Conservation (phyloP, 2,797 vertebrate species). For the Thaleichthys pacificus region DNA sequence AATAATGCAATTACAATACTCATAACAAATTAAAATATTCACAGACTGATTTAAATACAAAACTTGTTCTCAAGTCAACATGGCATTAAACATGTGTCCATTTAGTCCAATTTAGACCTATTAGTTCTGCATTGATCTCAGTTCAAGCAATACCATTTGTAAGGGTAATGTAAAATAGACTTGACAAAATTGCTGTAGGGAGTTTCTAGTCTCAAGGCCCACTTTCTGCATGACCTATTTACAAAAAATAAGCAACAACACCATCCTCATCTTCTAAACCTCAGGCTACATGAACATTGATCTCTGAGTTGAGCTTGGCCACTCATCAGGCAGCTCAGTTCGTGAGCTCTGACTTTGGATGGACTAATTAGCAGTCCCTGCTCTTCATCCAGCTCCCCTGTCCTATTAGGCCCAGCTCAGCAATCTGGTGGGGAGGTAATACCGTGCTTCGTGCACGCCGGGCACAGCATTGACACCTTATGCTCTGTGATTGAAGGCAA, state of each 20-base stretch:
- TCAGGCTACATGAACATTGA: conserved; percentile 27
- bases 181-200: not conserved
- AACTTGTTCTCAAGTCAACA: not conserved
- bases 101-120: not conserved
- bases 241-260: conserved; percentile 1
- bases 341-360: conserved; percentile 66
- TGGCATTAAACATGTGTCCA: not conserved
- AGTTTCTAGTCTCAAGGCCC: not conserved
- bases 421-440: conserved; percentile 76
- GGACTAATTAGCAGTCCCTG: conserved; percentile 70
- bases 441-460: conserved; percentile 70
- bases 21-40: not conserved
- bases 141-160: not conserved
- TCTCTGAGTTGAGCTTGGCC: conserved; percentile 50
- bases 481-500: conserved; percentile 81
- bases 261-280: conserved; percentile 3
- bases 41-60: not conserved
- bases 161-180: not conserved
- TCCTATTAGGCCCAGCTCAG: conserved; percentile 71
- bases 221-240: conserved; percentile 2
- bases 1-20: not conserved
- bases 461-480: conserved; percentile 77
- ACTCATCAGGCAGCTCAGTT: conserved; percentile 53
- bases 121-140: not conserved
- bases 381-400: conserved; percentile 59